Percentiles rank a stretch among this genome's conserved stretches.
Evolutionary conservation across 2,888 invertebrate species (phyloP).

Genomic region (Chrysomela aeneicollis): DNA sequence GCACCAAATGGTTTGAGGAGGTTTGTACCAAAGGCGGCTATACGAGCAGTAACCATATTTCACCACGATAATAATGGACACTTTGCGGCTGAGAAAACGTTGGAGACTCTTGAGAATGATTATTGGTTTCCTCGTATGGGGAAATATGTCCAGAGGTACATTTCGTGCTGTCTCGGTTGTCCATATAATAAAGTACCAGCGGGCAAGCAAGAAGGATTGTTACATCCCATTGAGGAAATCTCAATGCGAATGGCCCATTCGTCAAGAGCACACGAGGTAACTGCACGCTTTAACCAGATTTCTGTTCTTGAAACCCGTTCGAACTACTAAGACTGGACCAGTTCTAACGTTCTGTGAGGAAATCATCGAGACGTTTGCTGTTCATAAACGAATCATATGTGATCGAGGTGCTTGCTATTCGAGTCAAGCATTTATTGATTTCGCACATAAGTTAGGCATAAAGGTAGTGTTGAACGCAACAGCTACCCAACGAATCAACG

Average conservation of each 20-base stretch:
- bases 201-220: slow-evolving; percentile 18
- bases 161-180: slow-evolving; percentile 23
- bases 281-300: slow-evolving; percentile 51
- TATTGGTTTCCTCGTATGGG: slow-evolving; percentile 39
- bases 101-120: background rate
- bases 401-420: slow-evolving; percentile 40
- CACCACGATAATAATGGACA: slow-evolving; percentile 19
- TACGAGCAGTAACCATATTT: background rate
- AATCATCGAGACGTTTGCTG: slow-evolving; percentile 34
- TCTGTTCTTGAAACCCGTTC: slow-evolving; percentile 44
- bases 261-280: slow-evolving; percentile 31
- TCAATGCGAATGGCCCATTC: slow-evolving; percentile 26
- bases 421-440: slow-evolving; percentile 33
- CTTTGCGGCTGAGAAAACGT: slow-evolving; percentile 22
- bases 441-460: slow-evolving; percentile 17
- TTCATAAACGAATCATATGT: slow-evolving; percentile 33
- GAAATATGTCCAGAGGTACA: slow-evolving; percentile 20
- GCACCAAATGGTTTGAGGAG: slow-evolving; percentile 18
- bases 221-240: slow-evolving; percentile 24
- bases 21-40: background rate
- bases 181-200: slow-evolving; percentile 21
- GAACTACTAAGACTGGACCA: slow-evolving; percentile 25
- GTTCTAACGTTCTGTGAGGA: slow-evolving; percentile 27
- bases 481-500: slow-evolving; percentile 37
- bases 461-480: slow-evolving; percentile 28